Evolutionary conservation across 37 sponge, comb jelly and placozoan species (phyloP).

Genomic region (Spongilla lacustris): DNA sequence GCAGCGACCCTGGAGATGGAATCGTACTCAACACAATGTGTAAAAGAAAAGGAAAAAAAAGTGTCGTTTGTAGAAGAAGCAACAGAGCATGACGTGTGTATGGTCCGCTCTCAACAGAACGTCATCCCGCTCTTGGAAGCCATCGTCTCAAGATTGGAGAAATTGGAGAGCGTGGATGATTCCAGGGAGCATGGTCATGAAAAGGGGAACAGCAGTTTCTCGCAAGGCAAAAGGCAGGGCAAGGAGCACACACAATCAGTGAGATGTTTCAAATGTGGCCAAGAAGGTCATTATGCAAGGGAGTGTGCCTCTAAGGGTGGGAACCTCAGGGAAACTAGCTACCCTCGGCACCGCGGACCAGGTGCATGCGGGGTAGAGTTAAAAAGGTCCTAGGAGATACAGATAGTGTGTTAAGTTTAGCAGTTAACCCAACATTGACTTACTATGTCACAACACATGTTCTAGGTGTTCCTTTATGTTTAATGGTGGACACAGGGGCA

Average conservation of each 20-base stretch:
- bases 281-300: conserved; percentile 25
- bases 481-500: conserved; percentile 57
- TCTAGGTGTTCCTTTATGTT: conserved; percentile 2
- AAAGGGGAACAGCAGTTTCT: too few species aligned
- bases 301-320: conserved; percentile 8
- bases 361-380: conserved; percentile 14
- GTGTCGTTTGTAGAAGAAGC: too few species aligned
- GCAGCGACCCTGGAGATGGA: conserved; percentile 61
- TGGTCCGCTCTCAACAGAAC: too few species aligned
- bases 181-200: too few species aligned
- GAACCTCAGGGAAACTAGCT: conserved; percentile 35
- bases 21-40: conserved; percentile 15
- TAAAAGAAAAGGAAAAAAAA: too few species aligned
- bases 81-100: too few species aligned
- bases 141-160: too few species aligned
- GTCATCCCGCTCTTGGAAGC: too few species aligned
- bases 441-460: neutral
- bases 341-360: conserved; percentile 28
- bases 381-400: conserved; percentile 8
- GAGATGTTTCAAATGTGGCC: conserved; percentile 36
- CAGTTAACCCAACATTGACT: too few species aligned
- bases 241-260: neutral
- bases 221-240: too few species aligned
- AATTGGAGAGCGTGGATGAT: too few species aligned
- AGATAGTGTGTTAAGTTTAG: neutral